Conservation (phyloP, 2,888 invertebrate species). For the Ethmia dodecea region DNA sequence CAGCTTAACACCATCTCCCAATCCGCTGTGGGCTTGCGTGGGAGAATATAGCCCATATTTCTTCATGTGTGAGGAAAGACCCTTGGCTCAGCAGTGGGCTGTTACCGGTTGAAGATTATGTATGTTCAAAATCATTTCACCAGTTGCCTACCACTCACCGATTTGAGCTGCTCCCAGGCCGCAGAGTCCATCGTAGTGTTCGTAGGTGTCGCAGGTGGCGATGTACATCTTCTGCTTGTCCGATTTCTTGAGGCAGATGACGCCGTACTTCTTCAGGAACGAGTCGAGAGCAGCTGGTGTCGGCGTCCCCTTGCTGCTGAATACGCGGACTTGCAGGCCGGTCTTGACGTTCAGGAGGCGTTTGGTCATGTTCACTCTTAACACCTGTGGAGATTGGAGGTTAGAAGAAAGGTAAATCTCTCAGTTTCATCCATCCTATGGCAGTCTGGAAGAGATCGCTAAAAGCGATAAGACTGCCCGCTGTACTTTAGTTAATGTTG, state of each 20-base stretch:
- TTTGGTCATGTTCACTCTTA: constrained; percentile 28
- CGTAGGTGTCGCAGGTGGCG: constrained; percentile 21
- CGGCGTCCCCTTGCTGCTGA: constrained; percentile 20
- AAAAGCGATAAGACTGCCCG: too few relatives aligned
- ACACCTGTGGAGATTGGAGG: constrained; percentile 30
- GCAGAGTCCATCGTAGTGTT: constrained; percentile 31
- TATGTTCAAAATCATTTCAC: background rate
- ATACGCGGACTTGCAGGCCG: constrained; percentile 29
- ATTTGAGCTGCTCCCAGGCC: constrained; percentile 10
- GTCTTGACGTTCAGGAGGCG: constrained; percentile 29
- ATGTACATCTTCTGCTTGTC: constrained; percentile 15
- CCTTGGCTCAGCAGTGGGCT: too few relatives aligned
- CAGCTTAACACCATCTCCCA: too few relatives aligned
- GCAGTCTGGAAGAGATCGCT: too few relatives aligned
- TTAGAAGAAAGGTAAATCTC: too few relatives aligned
- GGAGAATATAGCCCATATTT: too few relatives aligned
- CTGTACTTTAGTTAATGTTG: too few relatives aligned
- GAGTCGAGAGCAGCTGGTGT: constrained; percentile 15
- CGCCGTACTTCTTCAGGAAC: constrained; percentile 25
- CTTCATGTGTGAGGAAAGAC: too few relatives aligned
- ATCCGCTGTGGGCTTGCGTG: too few relatives aligned
- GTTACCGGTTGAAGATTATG: too few relatives aligned
- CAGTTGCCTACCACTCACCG: constrained; percentile 23
- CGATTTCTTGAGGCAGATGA: constrained; percentile 28
- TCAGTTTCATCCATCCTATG: too few relatives aligned